Evolutionary conservation across 2,797 vertebrate species (phyloP).

Genomic region (Syngnathus acus): DNA sequence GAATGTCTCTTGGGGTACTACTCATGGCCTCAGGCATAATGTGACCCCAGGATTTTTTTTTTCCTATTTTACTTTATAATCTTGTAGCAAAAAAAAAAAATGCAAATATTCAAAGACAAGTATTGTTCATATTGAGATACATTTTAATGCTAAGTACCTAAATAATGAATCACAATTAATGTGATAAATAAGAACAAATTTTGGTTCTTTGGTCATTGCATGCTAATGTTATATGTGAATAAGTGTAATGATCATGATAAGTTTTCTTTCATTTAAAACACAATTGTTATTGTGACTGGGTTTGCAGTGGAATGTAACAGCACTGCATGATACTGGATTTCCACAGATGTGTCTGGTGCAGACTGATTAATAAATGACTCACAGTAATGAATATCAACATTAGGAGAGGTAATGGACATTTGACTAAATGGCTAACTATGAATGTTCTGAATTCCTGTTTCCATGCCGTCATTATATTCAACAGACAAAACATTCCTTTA

Average conservation of each 20-base stretch:
- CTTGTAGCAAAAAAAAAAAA: slow-evolving; percentile 17
- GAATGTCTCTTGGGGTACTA: slow-evolving; percentile 43
- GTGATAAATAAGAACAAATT: too few species aligned
- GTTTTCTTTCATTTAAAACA: too few species aligned
- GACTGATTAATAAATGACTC: neutral
- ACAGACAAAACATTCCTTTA: neutral
- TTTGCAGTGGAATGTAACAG: too few species aligned
- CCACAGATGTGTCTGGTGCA: too few species aligned
- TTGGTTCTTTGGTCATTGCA: too few species aligned
- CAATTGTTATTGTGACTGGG: too few species aligned
- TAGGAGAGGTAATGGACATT: neutral
- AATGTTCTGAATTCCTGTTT: neutral
- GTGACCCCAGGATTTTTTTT: slow-evolving; percentile 42
- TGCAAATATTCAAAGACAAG: neutral
- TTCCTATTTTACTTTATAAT: slow-evolving; percentile 26
- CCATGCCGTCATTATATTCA: neutral
- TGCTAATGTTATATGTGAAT: too few species aligned
- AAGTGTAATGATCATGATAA: too few species aligned
- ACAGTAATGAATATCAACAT: neutral
- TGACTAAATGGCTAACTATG: neutral
- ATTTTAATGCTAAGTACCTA: neutral
- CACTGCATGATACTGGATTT: too few species aligned
- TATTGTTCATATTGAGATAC: slow-evolving; percentile 15
- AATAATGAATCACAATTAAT: neutral
- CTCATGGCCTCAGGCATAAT: slow-evolving; percentile 44